These are phyloP conservation scores for Tridacna gigas DNA, from an alignment of 2,888 invertebrate species.

Conservation along the genomic window DNA sequence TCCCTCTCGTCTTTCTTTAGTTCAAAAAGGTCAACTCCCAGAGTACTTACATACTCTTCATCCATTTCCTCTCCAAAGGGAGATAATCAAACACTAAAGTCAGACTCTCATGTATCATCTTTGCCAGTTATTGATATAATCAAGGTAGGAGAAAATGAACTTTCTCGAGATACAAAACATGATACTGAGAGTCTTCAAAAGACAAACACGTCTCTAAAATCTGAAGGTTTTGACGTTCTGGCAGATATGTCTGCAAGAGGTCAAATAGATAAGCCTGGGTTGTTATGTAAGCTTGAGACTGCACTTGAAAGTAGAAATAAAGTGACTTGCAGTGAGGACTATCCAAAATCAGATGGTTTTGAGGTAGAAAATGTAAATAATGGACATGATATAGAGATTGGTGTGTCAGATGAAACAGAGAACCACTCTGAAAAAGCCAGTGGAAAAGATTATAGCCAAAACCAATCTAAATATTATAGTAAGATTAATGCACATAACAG, in stretches of 20 bases:
- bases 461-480: conserved; percentile 8
- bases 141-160: not conserved
- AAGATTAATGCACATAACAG: conserved; percentile 9
- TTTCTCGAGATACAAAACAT: not conserved
- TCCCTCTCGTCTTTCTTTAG: conserved; percentile 43
- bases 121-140: conserved; percentile 20
- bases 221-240: conserved; percentile 51
- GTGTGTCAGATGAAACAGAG: conserved; percentile 12
- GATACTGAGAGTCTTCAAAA: not conserved
- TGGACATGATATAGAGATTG: not conserved
- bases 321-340: not conserved
- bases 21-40: conserved; percentile 33
- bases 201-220: conserved; percentile 25
- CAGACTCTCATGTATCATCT: conserved; percentile 2
- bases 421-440: not conserved
- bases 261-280: not conserved
- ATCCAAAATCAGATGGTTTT: not conserved
- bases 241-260: not conserved
- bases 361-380: not conserved
- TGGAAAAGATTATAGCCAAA: not conserved
- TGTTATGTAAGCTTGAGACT: not conserved
- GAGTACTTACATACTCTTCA: conserved; percentile 17
- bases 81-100: conserved; percentile 18
- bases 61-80: conserved; percentile 24
- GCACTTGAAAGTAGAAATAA: not conserved